phyloP scores from a whole-genome alignment of 2,888 invertebrate species.

The Deladenus siricidicola region DNA sequence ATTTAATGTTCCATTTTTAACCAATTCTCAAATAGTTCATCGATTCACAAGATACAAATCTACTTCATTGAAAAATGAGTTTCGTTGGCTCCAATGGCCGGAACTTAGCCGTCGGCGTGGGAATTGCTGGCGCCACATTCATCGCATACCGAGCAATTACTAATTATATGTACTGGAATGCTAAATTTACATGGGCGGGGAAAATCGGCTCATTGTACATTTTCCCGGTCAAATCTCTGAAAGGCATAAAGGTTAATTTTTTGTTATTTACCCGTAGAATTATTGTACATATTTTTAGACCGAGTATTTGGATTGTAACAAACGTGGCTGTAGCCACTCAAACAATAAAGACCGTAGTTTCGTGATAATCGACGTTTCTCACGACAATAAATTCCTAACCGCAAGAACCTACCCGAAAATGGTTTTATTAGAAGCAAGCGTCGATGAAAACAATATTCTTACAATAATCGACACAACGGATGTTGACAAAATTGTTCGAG shows the following conservation, averaged over 20 bases:
- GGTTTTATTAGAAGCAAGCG: conserved; percentile 21
- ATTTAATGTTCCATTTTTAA: no score
- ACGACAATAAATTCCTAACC: conserved; percentile 24
- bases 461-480: not conserved
- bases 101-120: not conserved
- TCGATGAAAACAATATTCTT: not conserved
- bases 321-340: conserved; percentile 29
- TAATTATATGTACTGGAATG: conserved; percentile 11
- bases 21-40: no score
- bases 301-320: conserved; percentile 34
- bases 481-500: not conserved
- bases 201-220: conserved; percentile 10
- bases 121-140: not conserved
- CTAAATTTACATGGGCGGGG: conserved; percentile 6
- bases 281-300: conserved; percentile 24
- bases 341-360: conserved; percentile 38
- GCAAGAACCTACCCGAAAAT: conserved; percentile 19
- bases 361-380: conserved; percentile 32
- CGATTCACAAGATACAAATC: no score
- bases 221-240: conserved; percentile 39
- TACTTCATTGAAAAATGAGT: no score
- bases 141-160: not conserved
- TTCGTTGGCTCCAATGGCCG: not conserved
- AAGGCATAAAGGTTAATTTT: conserved; percentile 33
- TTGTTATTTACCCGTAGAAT: no score